Conservation (phyloP, 2,113 vertebrate genomes). For the Bothrops jararaca region DNA sequence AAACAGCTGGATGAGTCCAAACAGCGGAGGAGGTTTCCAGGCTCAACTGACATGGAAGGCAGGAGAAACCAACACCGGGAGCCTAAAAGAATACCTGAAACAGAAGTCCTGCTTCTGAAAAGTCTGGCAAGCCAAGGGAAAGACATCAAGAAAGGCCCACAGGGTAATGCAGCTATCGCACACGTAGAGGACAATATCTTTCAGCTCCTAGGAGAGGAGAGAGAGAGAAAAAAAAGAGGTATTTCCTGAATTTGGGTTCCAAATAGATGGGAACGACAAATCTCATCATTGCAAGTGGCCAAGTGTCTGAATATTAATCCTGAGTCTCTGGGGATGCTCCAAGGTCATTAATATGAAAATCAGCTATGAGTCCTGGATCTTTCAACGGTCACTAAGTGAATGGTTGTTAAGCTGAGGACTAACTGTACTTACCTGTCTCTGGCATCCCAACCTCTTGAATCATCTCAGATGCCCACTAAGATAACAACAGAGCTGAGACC, state of each 20-base stretch:
- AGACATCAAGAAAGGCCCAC: constrained; percentile 92
- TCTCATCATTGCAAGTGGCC: too few relatives aligned
- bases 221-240: constrained; percentile 21
- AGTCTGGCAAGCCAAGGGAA: constrained; percentile 82
- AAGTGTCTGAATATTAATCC: too few relatives aligned
- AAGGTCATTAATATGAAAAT: too few relatives aligned
- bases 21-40: too few relatives aligned
- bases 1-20: too few relatives aligned
- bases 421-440: background rate
- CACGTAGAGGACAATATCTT: constrained; percentile 85
- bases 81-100: constrained; percentile 73
- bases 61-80: too few relatives aligned
- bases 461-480: background rate
- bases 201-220: constrained; percentile 77
- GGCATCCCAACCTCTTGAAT: background rate
- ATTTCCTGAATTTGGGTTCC: background rate
- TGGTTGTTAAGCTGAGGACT: too few relatives aligned
- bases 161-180: constrained; percentile 91
- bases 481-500: background rate
- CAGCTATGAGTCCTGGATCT: too few relatives aligned
- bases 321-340: too few relatives aligned
- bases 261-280: background rate
- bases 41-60: too few relatives aligned
- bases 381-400: too few relatives aligned
- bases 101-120: constrained; percentile 89